Base-by-base conservation (phyloP, 2,113 vertebrate species). In the Burhinus bistriatus region DNA sequence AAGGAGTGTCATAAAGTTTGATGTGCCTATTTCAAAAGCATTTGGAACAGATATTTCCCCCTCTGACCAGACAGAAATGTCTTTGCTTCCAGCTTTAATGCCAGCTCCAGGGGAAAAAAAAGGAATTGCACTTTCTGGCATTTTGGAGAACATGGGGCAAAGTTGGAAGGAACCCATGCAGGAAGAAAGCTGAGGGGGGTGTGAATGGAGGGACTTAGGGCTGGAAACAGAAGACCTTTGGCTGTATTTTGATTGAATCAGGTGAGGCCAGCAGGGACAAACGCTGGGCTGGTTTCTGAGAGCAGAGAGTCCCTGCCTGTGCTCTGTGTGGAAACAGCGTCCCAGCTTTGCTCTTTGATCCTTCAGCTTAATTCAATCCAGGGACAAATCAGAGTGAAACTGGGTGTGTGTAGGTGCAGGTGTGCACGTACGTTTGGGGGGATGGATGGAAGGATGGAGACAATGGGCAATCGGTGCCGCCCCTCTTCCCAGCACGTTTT, bases 211-310 rank as follows among this genome's bases (percentile, higher is more conserved):
- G 5, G 77, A 9, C 19, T 38, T 66, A 40, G 68, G 83, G 80
- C 57, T 90, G 83, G 92, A 70, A 86, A 52, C 14, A 54, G 54
- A 52, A 81, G 86, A 71, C 8, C 80, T 79, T 32, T 57, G 73
- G 89, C 62, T 96, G 59, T 58, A 30, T 27, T 83, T 57, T 96
- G 96, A 95, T 87, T 96, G 70, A 96, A 94, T 95, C 91, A 93
- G 81, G 54, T 19, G 75, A 87, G 93, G 89, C 61, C 76, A 76
- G 34, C 79, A 65, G 62, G 75, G 89, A 86, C 84, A 95, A 95
- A 91, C 72, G 68, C 69, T 3, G 49, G 22, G 49, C 49, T 51
- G 22, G 49, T 51, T 25, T 51, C 49, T 51, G 27, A 70, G 30
- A 40, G 88, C 42, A 40, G 59, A 36, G 22, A 55, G 62, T 44